Evolutionary conservation across 2,113 vertebrate species (phyloP), one percentile per base, ranked within the genome.

Genomic region (Strigops habroptila): DNA sequence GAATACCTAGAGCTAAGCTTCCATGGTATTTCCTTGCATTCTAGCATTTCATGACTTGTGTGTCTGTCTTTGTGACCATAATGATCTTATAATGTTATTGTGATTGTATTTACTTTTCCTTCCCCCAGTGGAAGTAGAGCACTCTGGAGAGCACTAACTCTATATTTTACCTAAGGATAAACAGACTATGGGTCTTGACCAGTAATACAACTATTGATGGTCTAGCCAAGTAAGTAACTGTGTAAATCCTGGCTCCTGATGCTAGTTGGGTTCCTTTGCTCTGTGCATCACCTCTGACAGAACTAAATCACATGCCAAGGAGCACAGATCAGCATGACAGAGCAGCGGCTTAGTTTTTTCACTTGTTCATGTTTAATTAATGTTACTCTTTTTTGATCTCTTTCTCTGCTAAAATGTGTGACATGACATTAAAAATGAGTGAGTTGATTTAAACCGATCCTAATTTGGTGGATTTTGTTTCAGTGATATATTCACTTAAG

Each of bases 261-360:
- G 4, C 24, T 44, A 0, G 1, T 35, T 1, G 4, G 1, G 5
- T 57, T 71, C 46, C 51, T 71, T 70, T 55, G 48, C 12, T n/a
- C 57, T 33, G 13, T 44, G 7, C 19, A 21, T 57, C 30, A 46
- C 18, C 52, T 81, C 37, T 57, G 27, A 41, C 19, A 39, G 59
- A 77, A 30, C 5, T 76, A 62, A 63, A 43, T 35, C 17, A 10
- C 3, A 2, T 28, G 11, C 35, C 18, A 63, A 44, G 27, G 53
- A 86, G 23, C n/a, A 35, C 37, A 48, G 24, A 70, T 37, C 39
- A 44, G 10, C 11, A 14, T 18, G 35, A 39, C 2, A 11, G 64
- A 48, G 41, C 51, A 86, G 68, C 33, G 60, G 22, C 53, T 86
- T 51, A n/a, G 7, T 13, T 48, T 67, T 65, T 88, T 57, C 22